These are phyloP conservation scores for Hyperopisus bebe DNA, from an alignment of 2,113 vertebrate genomes.

Conservation along the genomic window DNA sequence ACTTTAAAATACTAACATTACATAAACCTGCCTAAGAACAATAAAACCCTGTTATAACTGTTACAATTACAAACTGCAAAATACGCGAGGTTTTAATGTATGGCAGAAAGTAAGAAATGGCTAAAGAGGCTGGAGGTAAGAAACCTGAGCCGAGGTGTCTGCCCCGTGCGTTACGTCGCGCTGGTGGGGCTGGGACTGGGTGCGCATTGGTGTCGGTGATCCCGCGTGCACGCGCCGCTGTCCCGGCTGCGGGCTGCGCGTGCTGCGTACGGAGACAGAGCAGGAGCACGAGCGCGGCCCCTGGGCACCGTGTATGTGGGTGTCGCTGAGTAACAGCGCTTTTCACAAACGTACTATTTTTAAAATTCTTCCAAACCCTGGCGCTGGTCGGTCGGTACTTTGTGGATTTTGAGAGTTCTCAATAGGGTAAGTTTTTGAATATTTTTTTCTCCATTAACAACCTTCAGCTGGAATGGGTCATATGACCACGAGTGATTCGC, in stretches of 20 bases:
- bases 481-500: background rate
- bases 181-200: background rate
- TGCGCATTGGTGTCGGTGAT: background rate
- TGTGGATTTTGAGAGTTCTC: slow-evolving; percentile 30
- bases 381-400: slow-evolving; percentile 41
- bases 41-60: background rate
- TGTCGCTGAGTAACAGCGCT: slow-evolving; percentile 24
- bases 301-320: background rate
- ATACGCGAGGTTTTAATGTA: background rate
- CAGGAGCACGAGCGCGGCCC: background rate
- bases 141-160: background rate
- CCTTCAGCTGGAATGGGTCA: background rate
- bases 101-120: background rate
- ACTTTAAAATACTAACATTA: background rate
- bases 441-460: background rate
- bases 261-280: background rate
- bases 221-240: background rate
- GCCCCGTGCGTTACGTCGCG: no score
- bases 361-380: slow-evolving; percentile 18
- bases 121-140: background rate
- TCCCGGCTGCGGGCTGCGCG: background rate
- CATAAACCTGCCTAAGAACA: background rate
- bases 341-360: background rate
- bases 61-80: background rate
- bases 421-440: slow-evolving; percentile 47